Evolutionary conservation across 2,888 invertebrate species (phyloP), one percentile per base, ranked within the genome.

Genomic region (Catocala nupta): DNA sequence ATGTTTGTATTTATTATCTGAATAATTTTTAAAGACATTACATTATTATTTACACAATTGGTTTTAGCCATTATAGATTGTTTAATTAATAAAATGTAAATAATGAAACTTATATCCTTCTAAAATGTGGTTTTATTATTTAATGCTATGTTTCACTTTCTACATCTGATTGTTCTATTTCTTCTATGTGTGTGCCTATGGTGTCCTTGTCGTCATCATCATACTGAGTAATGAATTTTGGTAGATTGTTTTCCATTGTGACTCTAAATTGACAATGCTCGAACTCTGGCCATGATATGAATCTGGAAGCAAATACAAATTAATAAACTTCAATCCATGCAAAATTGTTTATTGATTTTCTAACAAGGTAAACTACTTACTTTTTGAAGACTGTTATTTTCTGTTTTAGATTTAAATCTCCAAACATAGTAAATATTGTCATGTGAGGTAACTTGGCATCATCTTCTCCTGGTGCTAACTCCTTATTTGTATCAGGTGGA

Each of bases 341-440:
- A 25, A 25, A 25, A 4, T 25, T 25, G 25, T 3, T 25, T 25
- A 25, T 25, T 25, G 25, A 25, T 25, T 25, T 25, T 25, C 0
- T 25, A 25, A 25, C 25, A 25, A 25, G 25, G 25, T 25, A 25
- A 36, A n/a, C 10, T 51, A 70, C 77, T 68, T 68, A 96, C 88
- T 94, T 90, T 77, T 94, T 95, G 80, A 96, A 97, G 2, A 97
- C 84, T 9, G 95, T 93, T 11, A 97, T 80, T 78, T 96, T 94
- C 84, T 97, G 95, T 51, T 85, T 80, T 0, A 97, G 95, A 51
- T 84, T 95, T 7, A 97, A 89, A 77, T 97, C 96, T 0, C 96
- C 96, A 82, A 97, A 97, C 84, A 95, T 94, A 0, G 97, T 97
- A 80, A 95, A 97, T 73, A 97, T 96, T 61, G 95, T 96, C 75